A percentile compares a stretch with the other conserved stretches of the same genome.
Conservation (phyloP, 2,888 invertebrate genomes). For the Erannis defoliaria region DNA sequence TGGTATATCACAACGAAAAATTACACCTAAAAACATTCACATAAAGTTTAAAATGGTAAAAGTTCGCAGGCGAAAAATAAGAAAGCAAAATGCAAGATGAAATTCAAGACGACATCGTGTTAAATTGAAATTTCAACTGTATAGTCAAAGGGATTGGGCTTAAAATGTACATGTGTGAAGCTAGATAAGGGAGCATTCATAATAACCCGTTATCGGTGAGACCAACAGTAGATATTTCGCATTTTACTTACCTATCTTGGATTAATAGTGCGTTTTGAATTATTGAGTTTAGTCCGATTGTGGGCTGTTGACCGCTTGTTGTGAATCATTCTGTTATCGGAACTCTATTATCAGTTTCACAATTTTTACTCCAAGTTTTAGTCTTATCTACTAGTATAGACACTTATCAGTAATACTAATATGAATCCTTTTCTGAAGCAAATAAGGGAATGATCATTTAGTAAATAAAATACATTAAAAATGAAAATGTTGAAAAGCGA, state of each 20-base stretch:
- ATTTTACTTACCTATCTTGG: constrained; percentile 73
- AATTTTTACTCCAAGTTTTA: not conserved
- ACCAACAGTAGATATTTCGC: constrained; percentile 81
- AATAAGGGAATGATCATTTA: no score
- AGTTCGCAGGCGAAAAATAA: constrained; percentile 73
- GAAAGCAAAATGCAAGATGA: constrained; percentile 83
- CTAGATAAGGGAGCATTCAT: constrained; percentile 81
- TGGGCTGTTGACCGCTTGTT: constrained; percentile 54
- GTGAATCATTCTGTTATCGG: constrained; percentile 47
- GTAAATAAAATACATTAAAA: no score
- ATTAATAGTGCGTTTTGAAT: constrained; percentile 78
- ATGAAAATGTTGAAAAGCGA: no score
- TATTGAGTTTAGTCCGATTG: constrained; percentile 75
- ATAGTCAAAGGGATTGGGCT: constrained; percentile 45
- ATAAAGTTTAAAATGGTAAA: constrained; percentile 64
- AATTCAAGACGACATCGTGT: constrained; percentile 73
- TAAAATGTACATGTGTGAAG: constrained; percentile 44
- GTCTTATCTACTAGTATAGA: not conserved
- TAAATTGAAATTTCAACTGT: constrained; percentile 61
- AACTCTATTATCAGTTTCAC: not conserved
- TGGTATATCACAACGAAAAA: constrained; percentile 51
- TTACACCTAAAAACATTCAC: constrained; percentile 49
- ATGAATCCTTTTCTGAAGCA: no score
- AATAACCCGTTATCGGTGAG: constrained; percentile 76
- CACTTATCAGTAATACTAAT: not conserved